A percentile compares a stretch with the other conserved stretches of the same genome.
These are phyloP conservation scores for Muscicapa adusta DNA, from an alignment of 2,113 vertebrate genomes.

Conservation along the genomic window DNA sequence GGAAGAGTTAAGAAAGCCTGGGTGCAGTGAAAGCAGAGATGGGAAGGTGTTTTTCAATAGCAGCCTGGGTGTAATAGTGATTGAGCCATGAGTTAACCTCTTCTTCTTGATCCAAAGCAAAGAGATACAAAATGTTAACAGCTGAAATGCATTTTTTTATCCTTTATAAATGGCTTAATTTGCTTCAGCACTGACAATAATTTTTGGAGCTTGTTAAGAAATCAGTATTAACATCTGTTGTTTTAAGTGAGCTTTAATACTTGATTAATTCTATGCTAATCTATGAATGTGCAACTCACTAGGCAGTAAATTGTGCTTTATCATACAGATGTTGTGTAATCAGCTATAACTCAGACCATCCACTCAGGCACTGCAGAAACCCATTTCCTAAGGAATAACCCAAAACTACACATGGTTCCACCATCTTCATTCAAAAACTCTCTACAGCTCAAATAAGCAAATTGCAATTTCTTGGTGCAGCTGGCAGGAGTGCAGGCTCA, in stretches of 20 bases:
- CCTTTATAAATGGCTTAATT: neutral
- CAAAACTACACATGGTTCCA: neutral
- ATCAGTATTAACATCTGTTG: neutral
- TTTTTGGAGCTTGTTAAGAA: neutral
- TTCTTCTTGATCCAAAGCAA: neutral
- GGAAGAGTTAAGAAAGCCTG: slow-evolving; percentile 77
- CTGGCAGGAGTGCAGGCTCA: neutral
- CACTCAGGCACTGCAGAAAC: neutral
- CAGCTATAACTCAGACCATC: neutral
- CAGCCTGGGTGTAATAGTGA: slow-evolving; percentile 76
- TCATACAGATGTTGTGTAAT: neutral
- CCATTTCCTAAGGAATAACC: neutral
- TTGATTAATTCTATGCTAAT: neutral
- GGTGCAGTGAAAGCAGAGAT: slow-evolving; percentile 76
- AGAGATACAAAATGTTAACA: neutral
- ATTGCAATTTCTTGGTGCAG: neutral
- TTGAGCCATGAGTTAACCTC: slow-evolving; percentile 64
- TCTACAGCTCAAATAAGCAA: neutral
- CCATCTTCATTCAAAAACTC: neutral
- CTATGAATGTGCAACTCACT: neutral
- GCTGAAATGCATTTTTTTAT: neutral
- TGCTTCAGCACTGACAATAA: neutral
- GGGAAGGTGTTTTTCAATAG: slow-evolving; percentile 87
- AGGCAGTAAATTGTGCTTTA: neutral
- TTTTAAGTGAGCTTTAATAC: neutral